These are phyloP conservation scores for Rhabdomys dilectus DNA, from an alignment of 2,113 vertebrate species.

Conservation along the genomic window DNA sequence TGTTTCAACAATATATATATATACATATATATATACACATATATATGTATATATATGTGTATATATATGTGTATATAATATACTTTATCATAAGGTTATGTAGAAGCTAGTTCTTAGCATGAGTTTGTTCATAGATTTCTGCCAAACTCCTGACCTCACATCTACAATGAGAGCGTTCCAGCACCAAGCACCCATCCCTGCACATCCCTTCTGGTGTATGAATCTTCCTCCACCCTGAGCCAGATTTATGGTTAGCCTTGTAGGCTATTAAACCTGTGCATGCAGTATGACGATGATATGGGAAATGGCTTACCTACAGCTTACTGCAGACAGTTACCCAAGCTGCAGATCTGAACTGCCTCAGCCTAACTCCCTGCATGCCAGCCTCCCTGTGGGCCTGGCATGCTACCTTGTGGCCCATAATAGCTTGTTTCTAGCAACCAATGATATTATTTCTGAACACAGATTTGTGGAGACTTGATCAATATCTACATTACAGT, in stretches of 20 bases:
- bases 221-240: neutral
- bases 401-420: neutral
- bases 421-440: neutral
- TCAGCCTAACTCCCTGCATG: no score
- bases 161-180: neutral
- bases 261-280: neutral
- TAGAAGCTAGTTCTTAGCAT: neutral
- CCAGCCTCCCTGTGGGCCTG: neutral
- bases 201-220: neutral
- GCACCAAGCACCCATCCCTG: neutral
- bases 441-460: neutral
- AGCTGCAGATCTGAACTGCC: no score
- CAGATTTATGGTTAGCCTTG: neutral
- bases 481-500: neutral
- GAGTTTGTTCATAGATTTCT: slow-evolving; percentile 4
- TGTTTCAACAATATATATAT: neutral
- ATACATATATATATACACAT: no score
- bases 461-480: neutral
- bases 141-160: neutral
- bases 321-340: neutral
- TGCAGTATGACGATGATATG: neutral
- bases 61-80: no score
- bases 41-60: no score
- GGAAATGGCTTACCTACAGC: neutral
- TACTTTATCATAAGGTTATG: neutral